Evolutionary conservation across 2,888 invertebrate genomes (phyloP), one percentile per base, ranked within the genome.

Genomic region (Saturnia pavonia): DNA sequence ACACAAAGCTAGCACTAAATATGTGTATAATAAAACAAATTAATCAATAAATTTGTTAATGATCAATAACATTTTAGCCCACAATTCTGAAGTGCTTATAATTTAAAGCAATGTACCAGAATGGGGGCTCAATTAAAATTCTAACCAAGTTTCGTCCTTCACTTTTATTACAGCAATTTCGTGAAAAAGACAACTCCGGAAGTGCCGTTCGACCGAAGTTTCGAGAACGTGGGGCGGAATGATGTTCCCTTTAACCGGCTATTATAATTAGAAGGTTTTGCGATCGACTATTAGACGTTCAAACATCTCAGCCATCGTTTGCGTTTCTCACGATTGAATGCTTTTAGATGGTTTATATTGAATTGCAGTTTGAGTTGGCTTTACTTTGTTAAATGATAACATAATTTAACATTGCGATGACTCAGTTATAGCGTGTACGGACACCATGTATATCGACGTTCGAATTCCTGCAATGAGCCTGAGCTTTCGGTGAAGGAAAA

Each of bases 51-150:
- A 60, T 60, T 60, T 2, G 25, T 60, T 9, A 60, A 60, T 14
- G 57, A 27, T 14, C 57, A 60, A 60, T 27, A 12, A n/a, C 27
- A 27, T 60, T 60, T 27, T 27, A 60, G 14, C 27, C 57, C 25
- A 25, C 14, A 16, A 60, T 25, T 60, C 34, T 9, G 40, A 25
- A 40, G 12, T 40, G 60, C 73, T 71, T 57, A 48, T n/a, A 54
- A 22, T 68, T 71, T 51, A 48, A 8, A 63, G 81, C 79, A 70
- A 63, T 54, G 74, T 54, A 73, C 70, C 77, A 80, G 80, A 82
- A 84, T 78, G 80, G 79, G 79, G 85, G 87, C 88, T 89, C 89
- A 90, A 91, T 91, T 91, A 91, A 90, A 88, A 91, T 91, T 89
- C 91, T 83, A 77, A 77, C 81, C 80, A 75, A 83, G 84, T 80